Evolutionary conservation across 2,888 invertebrate genomes (phyloP).

Genomic region (Muschampia plurimacula): DNA sequence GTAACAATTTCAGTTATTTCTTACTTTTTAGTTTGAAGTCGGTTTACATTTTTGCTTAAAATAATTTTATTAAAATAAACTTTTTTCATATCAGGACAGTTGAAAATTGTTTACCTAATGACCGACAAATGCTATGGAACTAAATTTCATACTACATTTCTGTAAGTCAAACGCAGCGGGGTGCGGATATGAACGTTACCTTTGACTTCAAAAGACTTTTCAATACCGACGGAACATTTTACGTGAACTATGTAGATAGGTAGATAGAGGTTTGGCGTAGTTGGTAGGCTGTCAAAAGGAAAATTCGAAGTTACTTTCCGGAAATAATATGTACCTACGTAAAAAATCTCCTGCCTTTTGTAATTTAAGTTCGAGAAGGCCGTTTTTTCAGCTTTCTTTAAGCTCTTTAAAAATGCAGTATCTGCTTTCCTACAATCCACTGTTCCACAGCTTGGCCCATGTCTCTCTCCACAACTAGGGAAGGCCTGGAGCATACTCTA

Average conservation of each 20-base stretch:
- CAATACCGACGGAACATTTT: neutral
- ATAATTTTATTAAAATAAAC: too few relatives aligned
- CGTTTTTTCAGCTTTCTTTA: too few relatives aligned
- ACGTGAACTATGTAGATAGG: neutral
- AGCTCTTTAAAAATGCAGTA: too few relatives aligned
- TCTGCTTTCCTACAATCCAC: too few relatives aligned
- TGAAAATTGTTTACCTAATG: neutral
- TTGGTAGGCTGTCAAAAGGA: neutral
- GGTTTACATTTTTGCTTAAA: too few relatives aligned
- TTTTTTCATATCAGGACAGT: too few relatives aligned
- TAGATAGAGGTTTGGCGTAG: neutral
- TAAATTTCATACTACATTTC: neutral
- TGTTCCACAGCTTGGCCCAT: too few relatives aligned
- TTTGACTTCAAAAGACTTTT: conserved; percentile 2
- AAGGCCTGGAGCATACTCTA: too few relatives aligned
- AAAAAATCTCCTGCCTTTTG: neutral
- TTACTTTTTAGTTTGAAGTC: too few relatives aligned
- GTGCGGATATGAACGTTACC: neutral
- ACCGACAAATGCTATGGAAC: neutral
- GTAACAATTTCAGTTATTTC: too few relatives aligned
- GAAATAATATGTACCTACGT: neutral
- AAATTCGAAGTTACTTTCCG: neutral
- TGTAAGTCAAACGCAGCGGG: conserved; percentile 1
- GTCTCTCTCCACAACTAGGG: too few relatives aligned
- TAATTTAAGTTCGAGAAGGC: neutral